phyloP scores from a whole-genome alignment of 2,888 invertebrate species.

The Lochmaea crataegi region DNA sequence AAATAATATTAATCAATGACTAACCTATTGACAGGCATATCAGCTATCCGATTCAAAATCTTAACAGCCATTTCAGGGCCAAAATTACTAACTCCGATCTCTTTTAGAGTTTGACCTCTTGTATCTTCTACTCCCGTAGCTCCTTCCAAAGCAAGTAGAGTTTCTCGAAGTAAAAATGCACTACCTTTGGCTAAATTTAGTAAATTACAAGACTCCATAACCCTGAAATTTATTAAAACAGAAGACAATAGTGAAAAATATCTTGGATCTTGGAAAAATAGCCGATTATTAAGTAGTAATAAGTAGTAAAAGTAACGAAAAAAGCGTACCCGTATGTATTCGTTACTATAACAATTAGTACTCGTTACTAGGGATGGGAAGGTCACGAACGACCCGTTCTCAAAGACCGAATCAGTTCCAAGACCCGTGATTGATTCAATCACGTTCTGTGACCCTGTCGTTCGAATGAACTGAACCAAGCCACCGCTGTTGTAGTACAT shows the following conservation, averaged over 20 bases:
- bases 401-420: no score
- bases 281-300: background rate
- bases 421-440: no score
- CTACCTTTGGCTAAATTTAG: conserved; percentile 82
- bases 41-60: conserved; percentile 71
- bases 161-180: conserved; percentile 78
- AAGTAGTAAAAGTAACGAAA: no score
- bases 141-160: conserved; percentile 68
- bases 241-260: background rate
- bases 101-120: conserved; percentile 66
- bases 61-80: conserved; percentile 67
- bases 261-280: background rate
- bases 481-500: no score
- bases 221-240: conserved; percentile 65
- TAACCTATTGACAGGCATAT: conserved; percentile 65
- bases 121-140: conserved; percentile 66
- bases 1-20: conserved; percentile 53
- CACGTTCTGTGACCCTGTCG: no score
- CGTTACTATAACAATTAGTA: no score
- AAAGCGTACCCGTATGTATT: no score
- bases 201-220: conserved; percentile 80
- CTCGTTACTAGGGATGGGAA: no score
- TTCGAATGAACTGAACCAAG: no score
- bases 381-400: no score
- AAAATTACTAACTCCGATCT: conserved; percentile 70